Percentiles rank a stretch among this genome's conserved stretches.
phyloP scores from a whole-genome alignment of 1,140 invertebrate species.

The Oscheius sp. region DNA sequence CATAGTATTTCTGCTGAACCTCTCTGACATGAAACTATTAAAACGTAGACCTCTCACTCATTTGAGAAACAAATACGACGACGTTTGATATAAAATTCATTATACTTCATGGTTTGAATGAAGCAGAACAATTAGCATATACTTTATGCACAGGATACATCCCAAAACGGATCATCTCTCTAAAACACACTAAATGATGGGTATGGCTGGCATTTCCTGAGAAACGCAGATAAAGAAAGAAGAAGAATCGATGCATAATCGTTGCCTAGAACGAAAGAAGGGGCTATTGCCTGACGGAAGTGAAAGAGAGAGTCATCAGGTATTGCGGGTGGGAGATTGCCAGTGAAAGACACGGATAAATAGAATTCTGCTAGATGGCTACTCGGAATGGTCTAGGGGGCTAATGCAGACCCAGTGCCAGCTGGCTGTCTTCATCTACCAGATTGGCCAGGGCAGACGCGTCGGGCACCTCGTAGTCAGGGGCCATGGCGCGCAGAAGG shows the following conservation, averaged over 20 bases:
- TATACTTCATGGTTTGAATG: too few relatives aligned
- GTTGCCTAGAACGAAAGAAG: not conserved
- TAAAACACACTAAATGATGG: too few relatives aligned
- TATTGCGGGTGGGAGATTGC: not conserved
- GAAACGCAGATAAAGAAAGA: not conserved
- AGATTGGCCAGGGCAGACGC: not conserved
- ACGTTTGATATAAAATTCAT: too few relatives aligned
- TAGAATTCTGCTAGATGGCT: too few relatives aligned
- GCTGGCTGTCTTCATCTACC: slow-evolving; percentile 11
- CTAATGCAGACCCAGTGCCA: not conserved
- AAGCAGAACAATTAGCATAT: too few relatives aligned
- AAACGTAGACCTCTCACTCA: too few relatives aligned
- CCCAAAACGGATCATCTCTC: too few relatives aligned
- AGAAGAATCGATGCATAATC: slow-evolving; percentile 3
- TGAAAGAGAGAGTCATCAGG: not conserved
- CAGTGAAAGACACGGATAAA: not conserved
- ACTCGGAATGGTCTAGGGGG: too few relatives aligned
- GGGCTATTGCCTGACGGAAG: not conserved
- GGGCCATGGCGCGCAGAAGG: slow-evolving; percentile 11
- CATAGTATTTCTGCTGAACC: too few relatives aligned
- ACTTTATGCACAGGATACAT: too few relatives aligned
- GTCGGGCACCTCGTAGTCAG: slow-evolving; percentile 26
- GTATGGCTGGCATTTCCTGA: slow-evolving; percentile 11
- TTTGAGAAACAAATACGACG: too few relatives aligned
- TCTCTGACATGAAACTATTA: too few relatives aligned